These are phyloP conservation scores for Dynastes hyllus DNA, from an alignment of 2,888 invertebrate species.

Conservation along the genomic window DNA sequence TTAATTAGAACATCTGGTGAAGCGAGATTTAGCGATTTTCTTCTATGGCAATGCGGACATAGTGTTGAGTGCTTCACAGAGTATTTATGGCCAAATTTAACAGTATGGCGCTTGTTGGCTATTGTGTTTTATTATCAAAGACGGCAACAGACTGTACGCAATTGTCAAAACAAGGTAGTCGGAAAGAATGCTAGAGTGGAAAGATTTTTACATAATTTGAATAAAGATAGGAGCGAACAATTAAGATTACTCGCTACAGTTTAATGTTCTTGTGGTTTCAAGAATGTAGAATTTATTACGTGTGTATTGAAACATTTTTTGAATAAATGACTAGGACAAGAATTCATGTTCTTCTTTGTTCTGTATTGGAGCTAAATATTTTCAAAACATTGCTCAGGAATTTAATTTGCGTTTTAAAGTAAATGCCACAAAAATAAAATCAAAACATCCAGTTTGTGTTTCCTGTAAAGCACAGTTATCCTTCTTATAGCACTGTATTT, in stretches of 20 bases:
- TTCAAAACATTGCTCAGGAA: no score
- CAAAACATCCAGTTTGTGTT: no score
- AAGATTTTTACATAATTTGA: slow-evolving; percentile 70
- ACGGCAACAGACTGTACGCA: slow-evolving; percentile 63
- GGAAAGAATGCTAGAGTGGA: slow-evolving; percentile 64
- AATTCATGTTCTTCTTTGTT: no score
- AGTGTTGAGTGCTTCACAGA: slow-evolving; percentile 90
- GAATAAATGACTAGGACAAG: slow-evolving; percentile 78
- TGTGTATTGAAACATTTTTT: slow-evolving; percentile 84
- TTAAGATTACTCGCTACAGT: no score
- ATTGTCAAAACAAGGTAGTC: slow-evolving; percentile 50
- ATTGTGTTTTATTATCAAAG: slow-evolving; percentile 93
- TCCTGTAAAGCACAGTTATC: no score
- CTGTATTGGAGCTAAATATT: no score
- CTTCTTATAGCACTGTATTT: no score
- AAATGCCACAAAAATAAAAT: no score
- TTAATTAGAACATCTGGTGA: slow-evolving; percentile 97
- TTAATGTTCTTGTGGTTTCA: no score
- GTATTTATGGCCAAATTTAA: slow-evolving; percentile 97
- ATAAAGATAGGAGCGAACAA: slow-evolving; percentile 59
- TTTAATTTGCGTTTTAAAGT: no score
- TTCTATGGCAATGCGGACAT: slow-evolving; percentile 93
- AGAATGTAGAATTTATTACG: no score
- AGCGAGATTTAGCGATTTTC: slow-evolving; percentile 79
- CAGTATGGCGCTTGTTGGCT: slow-evolving; percentile 90